phyloP scores from a whole-genome alignment of 2,888 invertebrate genomes.

The Cactoblastis cactorum region DNA sequence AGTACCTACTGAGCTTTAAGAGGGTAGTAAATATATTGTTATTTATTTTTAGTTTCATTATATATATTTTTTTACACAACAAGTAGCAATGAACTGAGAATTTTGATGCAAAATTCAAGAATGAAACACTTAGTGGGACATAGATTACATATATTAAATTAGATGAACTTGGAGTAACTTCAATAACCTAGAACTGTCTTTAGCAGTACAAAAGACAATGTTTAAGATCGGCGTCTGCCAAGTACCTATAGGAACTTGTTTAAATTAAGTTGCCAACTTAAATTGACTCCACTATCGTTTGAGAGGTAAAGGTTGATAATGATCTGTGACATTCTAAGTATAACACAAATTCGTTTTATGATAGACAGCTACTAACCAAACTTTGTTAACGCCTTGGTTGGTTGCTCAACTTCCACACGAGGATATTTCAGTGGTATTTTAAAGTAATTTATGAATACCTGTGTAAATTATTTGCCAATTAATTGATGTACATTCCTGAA shows the following conservation, averaged over 20 bases:
- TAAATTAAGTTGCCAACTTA: slow-evolving; percentile 61
- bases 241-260: slow-evolving; percentile 32
- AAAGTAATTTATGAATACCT: no score
- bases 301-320: slow-evolving; percentile 25
- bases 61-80: no score
- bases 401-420: no score
- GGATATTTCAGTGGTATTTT: no score
- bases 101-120: no score
- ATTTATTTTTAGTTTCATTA: not conserved
- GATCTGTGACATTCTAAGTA: not conserved
- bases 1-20: no score
- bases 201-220: slow-evolving; percentile 17
- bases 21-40: no score
- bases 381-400: not conserved
- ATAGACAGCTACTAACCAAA: not conserved
- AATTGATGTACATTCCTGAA: no score
- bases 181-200: not conserved
- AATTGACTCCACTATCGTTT: slow-evolving; percentile 54
- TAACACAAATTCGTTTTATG: not conserved
- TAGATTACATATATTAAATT: not conserved
- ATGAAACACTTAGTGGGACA: no score
- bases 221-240: slow-evolving; percentile 27
- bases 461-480: no score
- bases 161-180: not conserved
- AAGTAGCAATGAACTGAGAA: no score